Evolutionary conservation across 2,797 vertebrate genomes (phyloP), one percentile per base, ranked within the genome.

Genomic region (Dryobates pubescens): DNA sequence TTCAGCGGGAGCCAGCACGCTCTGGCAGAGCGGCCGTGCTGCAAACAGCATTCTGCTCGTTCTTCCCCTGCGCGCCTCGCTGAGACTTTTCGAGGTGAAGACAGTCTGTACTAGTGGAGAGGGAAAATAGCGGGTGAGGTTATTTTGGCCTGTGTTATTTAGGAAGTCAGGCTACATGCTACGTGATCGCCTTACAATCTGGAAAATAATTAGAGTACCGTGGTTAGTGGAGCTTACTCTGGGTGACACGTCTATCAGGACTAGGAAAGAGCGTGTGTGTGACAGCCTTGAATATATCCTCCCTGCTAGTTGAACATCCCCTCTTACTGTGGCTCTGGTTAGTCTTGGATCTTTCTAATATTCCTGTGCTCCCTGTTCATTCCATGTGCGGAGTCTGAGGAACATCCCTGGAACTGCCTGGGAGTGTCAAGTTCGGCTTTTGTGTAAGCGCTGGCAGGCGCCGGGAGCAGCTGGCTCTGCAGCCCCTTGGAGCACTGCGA

Each of bases 1-100:
- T 92, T 51, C 56, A 51, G 88, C 68, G 45, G 75, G 61, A 93
- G 89, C 78, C 92, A 54, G 88, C 85, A 74, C 3, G 14, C 88
- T 72, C 73, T 88, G 91, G 88, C 88, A 29, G 12, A 14, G 68
- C 18, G 7, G 1, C 82, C 7, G 32, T 85, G 82, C 93, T 93
- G 86, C 38, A 62, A 87, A n/a, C 69, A 13, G 63, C 63, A 4
- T 86, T 78, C 85, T 88, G 87, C 85, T 95, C 79, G 2, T 71
- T 72, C 56, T 45, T 47, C 79, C 87, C 10, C 0, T 11, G 3
- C 6, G 51, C 30, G 0, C 83, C 17, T 61, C 24, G 22, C 43
- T 5, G 54, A 13, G 41, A 15, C 13, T 80, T 62, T 73, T 82
- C 89, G 34, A 68, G 85, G 88, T 62, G 88, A 51, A 74, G 71